phyloP scores from a whole-genome alignment of 1,140 invertebrate species.

The Euura saliciscinereae region DNA sequence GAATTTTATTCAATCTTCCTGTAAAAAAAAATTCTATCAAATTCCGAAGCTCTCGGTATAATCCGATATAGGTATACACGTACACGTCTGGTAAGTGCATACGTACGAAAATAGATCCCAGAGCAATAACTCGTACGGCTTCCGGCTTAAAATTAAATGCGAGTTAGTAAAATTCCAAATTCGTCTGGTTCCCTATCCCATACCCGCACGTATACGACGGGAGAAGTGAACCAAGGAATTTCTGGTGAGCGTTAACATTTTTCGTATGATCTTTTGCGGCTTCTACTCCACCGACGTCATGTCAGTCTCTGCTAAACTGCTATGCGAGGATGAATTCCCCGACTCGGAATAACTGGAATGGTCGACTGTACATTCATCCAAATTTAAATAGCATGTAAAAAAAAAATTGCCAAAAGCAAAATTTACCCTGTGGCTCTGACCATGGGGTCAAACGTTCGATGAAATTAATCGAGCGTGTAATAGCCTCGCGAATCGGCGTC shows the following conservation, averaged over 20 bases:
- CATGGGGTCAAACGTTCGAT: too few species aligned
- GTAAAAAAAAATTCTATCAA: too few species aligned
- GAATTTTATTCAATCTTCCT: too few species aligned
- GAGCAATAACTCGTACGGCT: slow-evolving; percentile 57
- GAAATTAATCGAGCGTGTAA: too few species aligned
- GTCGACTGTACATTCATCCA: too few species aligned
- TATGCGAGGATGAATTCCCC: background rate
- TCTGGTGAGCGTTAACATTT: slow-evolving; percentile 44
- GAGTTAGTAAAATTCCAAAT: slow-evolving; percentile 62
- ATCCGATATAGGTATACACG: background rate
- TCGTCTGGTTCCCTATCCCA: slow-evolving; percentile 34
- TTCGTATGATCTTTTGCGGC: slow-evolving; percentile 58
- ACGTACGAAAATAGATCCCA: slow-evolving; percentile 52
- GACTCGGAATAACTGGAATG: too few species aligned
- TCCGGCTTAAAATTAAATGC: slow-evolving; percentile 62
- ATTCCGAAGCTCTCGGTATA: background rate
- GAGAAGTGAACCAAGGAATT: background rate
- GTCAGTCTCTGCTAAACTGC: background rate
- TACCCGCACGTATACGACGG: background rate
- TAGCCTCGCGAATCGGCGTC: too few species aligned
- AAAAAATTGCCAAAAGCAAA: too few species aligned
- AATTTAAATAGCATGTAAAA: too few species aligned
- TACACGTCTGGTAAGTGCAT: background rate
- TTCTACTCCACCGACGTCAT: slow-evolving; percentile 34
- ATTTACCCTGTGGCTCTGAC: too few species aligned